A percentile compares a stretch with the other conserved stretches of the same genome.
phyloP scores from a whole-genome alignment of 2,113 vertebrate species.

The Chionodraco myersi region DNA sequence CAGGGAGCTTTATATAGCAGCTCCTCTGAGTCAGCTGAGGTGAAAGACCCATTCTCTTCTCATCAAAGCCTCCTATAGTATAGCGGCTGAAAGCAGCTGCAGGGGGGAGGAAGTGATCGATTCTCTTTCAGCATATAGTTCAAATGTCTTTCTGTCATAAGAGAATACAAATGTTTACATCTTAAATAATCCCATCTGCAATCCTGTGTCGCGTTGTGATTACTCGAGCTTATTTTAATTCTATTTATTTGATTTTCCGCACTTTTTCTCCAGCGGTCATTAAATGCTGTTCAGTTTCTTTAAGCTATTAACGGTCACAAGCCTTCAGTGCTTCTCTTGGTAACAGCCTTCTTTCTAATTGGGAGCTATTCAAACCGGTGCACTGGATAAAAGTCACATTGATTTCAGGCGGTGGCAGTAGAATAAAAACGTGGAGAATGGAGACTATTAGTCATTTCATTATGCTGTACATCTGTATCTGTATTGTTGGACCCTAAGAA shows the following conservation, averaged over 20 bases:
- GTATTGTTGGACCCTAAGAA: not conserved
- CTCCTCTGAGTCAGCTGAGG: slow-evolving; percentile 27
- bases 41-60: slow-evolving; percentile 39
- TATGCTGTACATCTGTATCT: slow-evolving; percentile 2
- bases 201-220: slow-evolving; percentile 40
- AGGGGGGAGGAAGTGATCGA: slow-evolving; percentile 24
- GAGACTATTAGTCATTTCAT: slow-evolving; percentile 27
- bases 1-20: slow-evolving; percentile 37
- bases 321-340: slow-evolving; percentile 48
- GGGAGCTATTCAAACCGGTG: slow-evolving; percentile 58
- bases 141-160: not conserved
- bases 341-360: slow-evolving; percentile 68
- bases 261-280: slow-evolving; percentile 49
- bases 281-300: slow-evolving; percentile 39
- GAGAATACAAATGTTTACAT: not conserved
- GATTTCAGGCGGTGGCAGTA: slow-evolving; percentile 34
- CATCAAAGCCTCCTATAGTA: too few relatives aligned
- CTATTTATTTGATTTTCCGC: slow-evolving; percentile 49
- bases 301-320: slow-evolving; percentile 75
- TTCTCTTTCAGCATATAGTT: slow-evolving; percentile 18
- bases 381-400: slow-evolving; percentile 70
- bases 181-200: not conserved
- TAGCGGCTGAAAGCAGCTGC: slow-evolving; percentile 26
- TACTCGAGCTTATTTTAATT: slow-evolving; percentile 19
- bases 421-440: slow-evolving; percentile 36